These are phyloP conservation scores for Conopomorpha cramerella DNA, from an alignment of 1,140 invertebrate species.

Conservation along the genomic window DNA sequence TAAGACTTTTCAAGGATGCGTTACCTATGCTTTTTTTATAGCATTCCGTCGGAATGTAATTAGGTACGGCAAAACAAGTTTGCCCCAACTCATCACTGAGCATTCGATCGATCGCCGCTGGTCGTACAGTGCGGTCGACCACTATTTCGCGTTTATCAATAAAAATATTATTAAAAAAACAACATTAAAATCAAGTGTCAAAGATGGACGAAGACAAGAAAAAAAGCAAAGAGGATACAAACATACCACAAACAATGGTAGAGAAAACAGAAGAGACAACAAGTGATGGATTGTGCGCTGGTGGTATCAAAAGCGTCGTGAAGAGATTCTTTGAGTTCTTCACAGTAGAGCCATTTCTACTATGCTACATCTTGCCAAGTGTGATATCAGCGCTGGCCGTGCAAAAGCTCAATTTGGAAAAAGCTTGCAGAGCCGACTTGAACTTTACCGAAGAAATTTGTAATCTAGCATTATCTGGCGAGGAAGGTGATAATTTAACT, in stretches of 20 bases:
- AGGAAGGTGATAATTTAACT: conserved; percentile 20
- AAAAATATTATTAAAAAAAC: not conserved
- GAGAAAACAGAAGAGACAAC: not conserved
- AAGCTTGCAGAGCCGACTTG: conserved; percentile 64
- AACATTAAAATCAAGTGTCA: conserved; percentile 1
- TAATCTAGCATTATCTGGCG: conserved; percentile 33
- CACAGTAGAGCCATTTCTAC: conserved; percentile 62
- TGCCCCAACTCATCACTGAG: too few relatives aligned
- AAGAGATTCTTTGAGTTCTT: conserved; percentile 24
- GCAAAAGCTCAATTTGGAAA: conserved; percentile 64
- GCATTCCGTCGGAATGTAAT: too few relatives aligned
- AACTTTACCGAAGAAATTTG: conserved; percentile 58
- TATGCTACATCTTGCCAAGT: conserved; percentile 59
- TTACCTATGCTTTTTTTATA: too few relatives aligned
- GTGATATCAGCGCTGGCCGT: conserved; percentile 54
- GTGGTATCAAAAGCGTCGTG: too few relatives aligned
- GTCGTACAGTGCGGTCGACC: too few relatives aligned
- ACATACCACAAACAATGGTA: not conserved
- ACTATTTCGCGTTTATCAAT: not conserved
- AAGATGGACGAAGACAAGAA: conserved; percentile 5
- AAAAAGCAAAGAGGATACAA: conserved; percentile 4
- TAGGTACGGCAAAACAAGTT: too few relatives aligned
- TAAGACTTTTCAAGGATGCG: too few relatives aligned
- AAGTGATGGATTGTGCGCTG: conserved; percentile 6
- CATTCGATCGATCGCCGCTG: too few relatives aligned